A percentile compares a stretch with the other conserved stretches of the same genome.
Conservation (phyloP, 2,888 invertebrate genomes). For the Neocrepidodera transversa region DNA sequence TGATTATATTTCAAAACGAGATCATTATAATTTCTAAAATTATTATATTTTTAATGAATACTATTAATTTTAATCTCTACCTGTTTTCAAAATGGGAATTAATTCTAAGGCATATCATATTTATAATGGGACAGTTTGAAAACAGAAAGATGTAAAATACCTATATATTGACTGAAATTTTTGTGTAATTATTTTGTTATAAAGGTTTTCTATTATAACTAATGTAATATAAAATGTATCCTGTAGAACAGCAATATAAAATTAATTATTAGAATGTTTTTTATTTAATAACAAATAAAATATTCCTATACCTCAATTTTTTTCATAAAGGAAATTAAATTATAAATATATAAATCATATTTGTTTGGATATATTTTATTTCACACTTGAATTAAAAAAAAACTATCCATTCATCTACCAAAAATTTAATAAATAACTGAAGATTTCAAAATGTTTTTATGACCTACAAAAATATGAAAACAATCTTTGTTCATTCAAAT, state of each 20-base stretch:
- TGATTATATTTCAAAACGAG: too few species aligned
- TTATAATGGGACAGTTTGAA: slow-evolving; percentile 2
- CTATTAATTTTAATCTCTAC: background rate
- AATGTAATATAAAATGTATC: slow-evolving; percentile 30
- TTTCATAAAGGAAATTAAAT: too few species aligned
- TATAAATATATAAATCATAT: too few species aligned
- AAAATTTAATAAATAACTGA: too few species aligned
- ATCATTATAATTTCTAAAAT: too few species aligned
- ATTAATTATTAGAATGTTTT: slow-evolving; percentile 3
- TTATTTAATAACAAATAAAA: background rate
- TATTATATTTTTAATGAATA: background rate
- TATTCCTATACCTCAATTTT: too few species aligned
- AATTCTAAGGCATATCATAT: slow-evolving; percentile 10
- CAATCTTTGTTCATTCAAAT: too few species aligned
- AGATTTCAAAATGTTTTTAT: too few species aligned
- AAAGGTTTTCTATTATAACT: slow-evolving; percentile 10
- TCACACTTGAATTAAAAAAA: too few species aligned
- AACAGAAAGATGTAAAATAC: slow-evolving; percentile 1
- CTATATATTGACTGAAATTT: slow-evolving; percentile 18
- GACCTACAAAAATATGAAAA: too few species aligned
- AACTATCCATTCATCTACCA: too few species aligned
- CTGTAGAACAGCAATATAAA: slow-evolving; percentile 31
- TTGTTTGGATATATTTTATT: too few species aligned
- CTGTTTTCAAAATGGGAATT: slow-evolving; percentile 7
- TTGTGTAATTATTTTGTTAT: slow-evolving; percentile 14